Evolutionary conservation across 2,113 vertebrate species (phyloP), one percentile per base, ranked within the genome.

Genomic region (Ophiodon elongatus): DNA sequence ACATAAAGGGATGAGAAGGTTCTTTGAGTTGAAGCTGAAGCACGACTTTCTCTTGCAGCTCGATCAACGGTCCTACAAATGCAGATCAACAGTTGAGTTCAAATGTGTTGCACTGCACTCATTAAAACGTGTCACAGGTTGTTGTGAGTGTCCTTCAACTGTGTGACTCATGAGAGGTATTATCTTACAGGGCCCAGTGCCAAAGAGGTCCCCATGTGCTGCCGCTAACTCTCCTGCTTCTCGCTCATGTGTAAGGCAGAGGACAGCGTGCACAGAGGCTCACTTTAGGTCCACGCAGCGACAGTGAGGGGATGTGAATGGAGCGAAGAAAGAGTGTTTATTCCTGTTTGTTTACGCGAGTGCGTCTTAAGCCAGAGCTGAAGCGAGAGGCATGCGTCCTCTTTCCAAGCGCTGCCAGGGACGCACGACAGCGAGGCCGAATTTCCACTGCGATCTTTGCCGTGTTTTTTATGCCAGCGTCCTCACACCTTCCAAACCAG

Each of bases 341-440:
- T 91, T 85, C 79, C 54, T 81, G 71, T 92, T 94, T 93, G 93
- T 94, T 92, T 93, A 92, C 78, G 73, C 41, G 4, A 83, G 84
- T 74, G 56, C 78, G 41, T 91, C 65, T 82, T 35, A 13, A 76
- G 78, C 73, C 66, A 33, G 75, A 89, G 77, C 73, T 68, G 64
- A 79, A 79, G 76, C 3, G 6, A 86, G 75, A 89, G 77, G 64
- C 88, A 75, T 45, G 78, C 80, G 65, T 90, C 81, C 67, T 67
- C 87, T 23, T 74, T 93, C 86, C 80, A 90, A 93, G 87, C 33
- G 63, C 85, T 88, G 77, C 25, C 62, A 33, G 82, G 80, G 63
- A 76, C 23, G 19, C 80, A 91, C 88, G 87, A 88, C 94, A 94
- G 92, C 91, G 94, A 93, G 87, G 88, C 74, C 82, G 80, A 82